These are phyloP conservation scores for Scotopteryx bipunctaria DNA, from an alignment of 2,888 invertebrate species.

Conservation along the genomic window DNA sequence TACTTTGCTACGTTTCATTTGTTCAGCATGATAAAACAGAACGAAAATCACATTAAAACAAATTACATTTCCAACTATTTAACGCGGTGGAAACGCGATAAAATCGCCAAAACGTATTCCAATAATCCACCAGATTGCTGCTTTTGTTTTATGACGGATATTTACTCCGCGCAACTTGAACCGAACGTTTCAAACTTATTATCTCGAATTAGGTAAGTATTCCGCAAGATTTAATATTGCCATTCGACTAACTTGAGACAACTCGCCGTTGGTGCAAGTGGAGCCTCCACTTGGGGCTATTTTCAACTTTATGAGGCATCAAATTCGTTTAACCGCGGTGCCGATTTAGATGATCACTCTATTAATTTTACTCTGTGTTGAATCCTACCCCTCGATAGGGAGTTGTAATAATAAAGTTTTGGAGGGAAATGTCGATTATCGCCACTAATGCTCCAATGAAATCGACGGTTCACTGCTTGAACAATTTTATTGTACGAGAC, in stretches of 20 bases:
- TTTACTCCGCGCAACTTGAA: constrained; percentile 37
- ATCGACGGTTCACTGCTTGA: constrained; percentile 11
- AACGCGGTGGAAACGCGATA: constrained; percentile 31
- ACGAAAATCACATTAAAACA: constrained; percentile 24
- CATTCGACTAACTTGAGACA: background rate
- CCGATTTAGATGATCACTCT: constrained; percentile 40
- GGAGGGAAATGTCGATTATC: constrained; percentile 21
- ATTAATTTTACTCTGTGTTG: constrained; percentile 37
- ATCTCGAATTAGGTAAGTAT: background rate
- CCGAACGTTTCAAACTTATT: background rate
- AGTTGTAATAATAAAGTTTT: constrained; percentile 27
- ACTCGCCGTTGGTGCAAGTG: constrained; percentile 7
- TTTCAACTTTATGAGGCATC: constrained; percentile 45
- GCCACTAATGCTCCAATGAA: constrained; percentile 22
- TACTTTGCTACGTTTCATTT: constrained; percentile 18
- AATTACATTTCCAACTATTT: constrained; percentile 35
- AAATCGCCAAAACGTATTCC: constrained; percentile 38
- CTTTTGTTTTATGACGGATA: constrained; percentile 44
- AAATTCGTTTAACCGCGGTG: constrained; percentile 43
- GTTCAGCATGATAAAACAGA: constrained; percentile 24
- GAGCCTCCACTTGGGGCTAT: constrained; percentile 21
- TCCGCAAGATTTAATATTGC: background rate
- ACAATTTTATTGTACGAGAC: constrained; percentile 31
- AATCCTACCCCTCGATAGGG: constrained; percentile 19
- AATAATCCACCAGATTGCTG: constrained; percentile 34